Base-by-base conservation (phyloP, 2,888 invertebrate species). In the Sinotaia quadrata region DNA sequence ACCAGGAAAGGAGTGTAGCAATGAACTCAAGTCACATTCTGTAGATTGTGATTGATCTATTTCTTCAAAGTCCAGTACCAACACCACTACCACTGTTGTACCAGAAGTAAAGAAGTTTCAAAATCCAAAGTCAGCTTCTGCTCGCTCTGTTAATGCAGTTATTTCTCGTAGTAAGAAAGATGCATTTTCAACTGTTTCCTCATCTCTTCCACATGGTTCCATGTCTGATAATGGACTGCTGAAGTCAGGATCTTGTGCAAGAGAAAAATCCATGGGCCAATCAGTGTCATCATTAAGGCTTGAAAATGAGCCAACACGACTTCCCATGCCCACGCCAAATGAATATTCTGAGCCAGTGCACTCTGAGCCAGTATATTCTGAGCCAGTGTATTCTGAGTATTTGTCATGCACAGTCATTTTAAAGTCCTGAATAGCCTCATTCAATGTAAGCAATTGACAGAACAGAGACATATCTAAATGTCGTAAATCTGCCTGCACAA, bases 381-480 rank as follows among this genome's bases (percentile, higher is more conserved):
- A 65, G 41, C 65, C 65, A 2, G 65, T 65, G 56, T 65, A 65
- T 34, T 73, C 73, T 3, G 84, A 84, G 75, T 78, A 79, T 70
- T 79, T 77, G 61, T 81, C 83, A 72, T 76, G 82, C 75, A 82
- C 68, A 75, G 93, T 91, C 78, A 92, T 92, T 56, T 94, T 92
- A 90, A 95, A 95, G 77, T 96, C 94, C 81, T 95, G 95, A 87
- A 96, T 95, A 51, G 95, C 93, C 88, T 96, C 95, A 89, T 96
- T 95, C 62, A 97, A 91, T 1, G 95, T 93, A 95, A 96, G 95
- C 75, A 97, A 91, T 89, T 97, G 96, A 4, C 95, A 95, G 52
- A 96, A 91, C 65, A 97, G 90, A 0, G 95, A 94, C 79, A 96
- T 91, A 89, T 96, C 96, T 88, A 96, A 88, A 88, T 96, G 95